Evolutionary conservation across 2,797 vertebrate genomes (phyloP).

Genomic region (Anniella stebbinsi): DNA sequence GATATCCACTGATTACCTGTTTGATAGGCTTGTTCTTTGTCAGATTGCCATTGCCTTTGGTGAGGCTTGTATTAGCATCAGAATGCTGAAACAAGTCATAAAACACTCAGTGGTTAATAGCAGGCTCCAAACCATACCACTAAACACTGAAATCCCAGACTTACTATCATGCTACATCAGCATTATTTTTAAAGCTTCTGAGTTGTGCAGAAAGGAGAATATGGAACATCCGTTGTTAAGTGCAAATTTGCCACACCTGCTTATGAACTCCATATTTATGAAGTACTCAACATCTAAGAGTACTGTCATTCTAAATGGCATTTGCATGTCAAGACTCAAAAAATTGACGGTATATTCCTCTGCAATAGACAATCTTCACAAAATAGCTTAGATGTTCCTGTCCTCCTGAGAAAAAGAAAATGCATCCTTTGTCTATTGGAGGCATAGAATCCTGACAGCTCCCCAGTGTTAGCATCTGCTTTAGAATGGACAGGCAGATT

Average conservation of each 20-base stretch:
- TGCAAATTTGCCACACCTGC: neutral
- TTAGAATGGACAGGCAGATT: neutral
- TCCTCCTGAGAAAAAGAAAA: neutral
- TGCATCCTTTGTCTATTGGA: neutral
- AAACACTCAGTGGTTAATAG: constrained; percentile 62
- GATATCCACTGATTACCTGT: constrained; percentile 49
- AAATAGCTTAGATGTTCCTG: neutral
- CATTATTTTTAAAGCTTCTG: constrained; percentile 3
- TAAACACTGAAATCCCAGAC: neutral
- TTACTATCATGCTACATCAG: neutral
- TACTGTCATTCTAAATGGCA: neutral
- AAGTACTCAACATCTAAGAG: neutral
- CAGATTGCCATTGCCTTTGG: constrained; percentile 71
- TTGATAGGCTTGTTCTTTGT: constrained; percentile 73
- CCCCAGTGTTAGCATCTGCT: neutral
- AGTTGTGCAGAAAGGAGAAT: neutral
- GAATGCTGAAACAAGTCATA: constrained; percentile 72
- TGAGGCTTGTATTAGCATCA: constrained; percentile 71
- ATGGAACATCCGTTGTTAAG: neutral
- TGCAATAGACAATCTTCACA: neutral
- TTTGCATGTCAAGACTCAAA: neutral
- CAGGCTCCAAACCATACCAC: constrained; percentile 19
- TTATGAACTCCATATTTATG: neutral
- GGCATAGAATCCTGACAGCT: neutral
- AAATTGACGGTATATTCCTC: neutral